phyloP scores from a whole-genome alignment of 2,797 vertebrate species.

The Microctenopoma steveboyesi region DNA sequence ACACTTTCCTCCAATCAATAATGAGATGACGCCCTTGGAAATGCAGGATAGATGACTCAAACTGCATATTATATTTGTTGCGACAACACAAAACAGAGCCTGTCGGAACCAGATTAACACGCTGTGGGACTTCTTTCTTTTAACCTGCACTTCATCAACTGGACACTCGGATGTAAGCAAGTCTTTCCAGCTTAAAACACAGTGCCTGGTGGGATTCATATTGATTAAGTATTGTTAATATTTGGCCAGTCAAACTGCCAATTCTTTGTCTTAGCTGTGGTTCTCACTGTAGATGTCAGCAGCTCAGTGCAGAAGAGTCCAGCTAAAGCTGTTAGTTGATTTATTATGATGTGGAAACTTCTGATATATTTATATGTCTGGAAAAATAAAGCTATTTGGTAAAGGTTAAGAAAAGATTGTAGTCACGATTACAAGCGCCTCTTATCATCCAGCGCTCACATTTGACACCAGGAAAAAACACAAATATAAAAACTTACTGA shows the following conservation, averaged over 20 bases:
- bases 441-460: no score
- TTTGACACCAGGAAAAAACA: no score
- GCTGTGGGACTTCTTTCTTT: not conserved
- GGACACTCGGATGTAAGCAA: not conserved
- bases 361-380: not conserved
- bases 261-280: no score
- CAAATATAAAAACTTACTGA: no score
- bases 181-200: not conserved
- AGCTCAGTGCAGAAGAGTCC: no score
- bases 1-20: conserved; percentile 81
- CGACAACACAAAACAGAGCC: conserved; percentile 42
- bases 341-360: not conserved
- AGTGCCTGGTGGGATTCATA: not conserved
- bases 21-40: conserved; percentile 79
- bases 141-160: conserved; percentile 19
- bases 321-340: not conserved
- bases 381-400: not conserved
- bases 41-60: conserved; percentile 70
- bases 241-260: no score
- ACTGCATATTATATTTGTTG: conserved; percentile 71
- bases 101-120: conserved; percentile 53
- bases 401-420: not conserved
- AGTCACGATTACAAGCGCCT: not conserved
- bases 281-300: no score
- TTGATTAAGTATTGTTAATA: not conserved